Conservation (phyloP, 2,888 invertebrate species). For the Tortricodes alternella region DNA sequence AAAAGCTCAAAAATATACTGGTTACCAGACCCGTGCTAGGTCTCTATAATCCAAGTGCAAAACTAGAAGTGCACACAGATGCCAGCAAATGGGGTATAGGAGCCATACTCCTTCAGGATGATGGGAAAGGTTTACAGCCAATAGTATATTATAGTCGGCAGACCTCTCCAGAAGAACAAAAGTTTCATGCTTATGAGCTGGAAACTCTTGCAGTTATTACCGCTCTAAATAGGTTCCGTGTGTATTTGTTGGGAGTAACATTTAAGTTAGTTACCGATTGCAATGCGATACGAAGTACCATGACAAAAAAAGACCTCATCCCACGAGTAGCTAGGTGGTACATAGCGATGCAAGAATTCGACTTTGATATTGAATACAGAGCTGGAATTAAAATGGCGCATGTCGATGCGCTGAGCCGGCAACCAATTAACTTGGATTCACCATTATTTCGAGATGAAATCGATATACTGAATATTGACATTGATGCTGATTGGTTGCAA, state of each 20-base stretch:
- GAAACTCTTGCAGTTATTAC: constrained; percentile 8
- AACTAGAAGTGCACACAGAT: constrained; percentile 24
- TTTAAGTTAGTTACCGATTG: constrained; percentile 23
- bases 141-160: too few species aligned
- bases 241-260: constrained; percentile 27
- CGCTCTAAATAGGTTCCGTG: constrained; percentile 23
- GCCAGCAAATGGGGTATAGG: constrained; percentile 18
- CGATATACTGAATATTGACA: background rate
- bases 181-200: constrained; percentile 17
- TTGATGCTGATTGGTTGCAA: constrained; percentile 14
- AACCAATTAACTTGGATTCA: background rate
- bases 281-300: constrained; percentile 21
- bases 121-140: background rate
- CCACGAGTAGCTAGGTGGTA: constrained; percentile 36
- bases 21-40: constrained; percentile 15
- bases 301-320: constrained; percentile 32
- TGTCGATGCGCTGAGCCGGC: constrained; percentile 26
- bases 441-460: background rate
- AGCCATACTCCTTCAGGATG: constrained; percentile 14
- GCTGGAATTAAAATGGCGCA: constrained; percentile 17
- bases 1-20: background rate
- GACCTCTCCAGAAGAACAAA: too few species aligned
- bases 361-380: constrained; percentile 32
- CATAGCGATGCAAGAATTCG: constrained; percentile 35
- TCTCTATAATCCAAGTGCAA: constrained; percentile 15